phyloP scores from a whole-genome alignment of 2,797 vertebrate species.

The Chrysolophus pictus region DNA sequence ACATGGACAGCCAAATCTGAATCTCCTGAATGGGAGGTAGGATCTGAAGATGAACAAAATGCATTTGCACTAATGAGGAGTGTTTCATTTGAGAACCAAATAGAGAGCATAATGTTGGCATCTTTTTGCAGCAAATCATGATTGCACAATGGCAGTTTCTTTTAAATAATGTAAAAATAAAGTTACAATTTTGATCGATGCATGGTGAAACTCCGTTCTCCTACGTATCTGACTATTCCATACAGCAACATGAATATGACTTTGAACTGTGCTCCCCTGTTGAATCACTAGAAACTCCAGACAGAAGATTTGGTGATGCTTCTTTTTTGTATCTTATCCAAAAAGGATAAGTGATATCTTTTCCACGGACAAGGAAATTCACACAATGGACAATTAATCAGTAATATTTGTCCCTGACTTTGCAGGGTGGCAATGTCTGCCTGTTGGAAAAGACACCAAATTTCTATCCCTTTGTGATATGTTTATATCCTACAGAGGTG shows the following conservation, averaged over 20 bases:
- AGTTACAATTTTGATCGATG: neutral
- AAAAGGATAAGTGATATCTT: neutral
- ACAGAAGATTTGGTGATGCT: neutral
- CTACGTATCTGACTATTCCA: neutral
- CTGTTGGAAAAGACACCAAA: neutral
- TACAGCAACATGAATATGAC: neutral
- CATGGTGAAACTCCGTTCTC: neutral
- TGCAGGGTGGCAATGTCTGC: neutral
- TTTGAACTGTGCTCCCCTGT: neutral
- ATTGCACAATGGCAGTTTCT: neutral
- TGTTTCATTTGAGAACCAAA: neutral
- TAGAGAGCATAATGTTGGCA: neutral
- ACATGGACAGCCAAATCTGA: accelerated
- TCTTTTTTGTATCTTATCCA: neutral
- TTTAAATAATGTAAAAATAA: neutral
- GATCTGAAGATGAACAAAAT: neutral
- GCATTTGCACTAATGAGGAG: neutral
- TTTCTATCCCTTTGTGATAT: neutral
- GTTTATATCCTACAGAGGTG: neutral
- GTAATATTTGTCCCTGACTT: neutral
- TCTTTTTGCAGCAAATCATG: neutral
- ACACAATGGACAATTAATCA: neutral
- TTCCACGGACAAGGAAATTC: neutral
- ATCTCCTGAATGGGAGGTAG: neutral
- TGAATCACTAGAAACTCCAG: neutral